These are phyloP conservation scores for Musca domestica DNA, from an alignment of 1,140 invertebrate genomes.

Conservation along the genomic window DNA sequence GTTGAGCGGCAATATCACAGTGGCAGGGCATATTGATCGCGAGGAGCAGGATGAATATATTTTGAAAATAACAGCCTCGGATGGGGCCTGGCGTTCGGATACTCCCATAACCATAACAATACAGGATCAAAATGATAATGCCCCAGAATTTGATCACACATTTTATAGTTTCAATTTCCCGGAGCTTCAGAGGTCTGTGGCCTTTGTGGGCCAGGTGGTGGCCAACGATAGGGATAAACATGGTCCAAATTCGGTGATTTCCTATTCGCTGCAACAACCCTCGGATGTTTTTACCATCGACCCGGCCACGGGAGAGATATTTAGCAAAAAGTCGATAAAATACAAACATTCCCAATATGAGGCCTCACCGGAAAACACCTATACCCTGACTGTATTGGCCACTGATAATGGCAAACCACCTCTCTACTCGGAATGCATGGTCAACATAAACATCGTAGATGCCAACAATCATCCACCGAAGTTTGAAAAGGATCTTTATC, in stretches of 20 bases:
- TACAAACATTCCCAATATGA: conserved; percentile 78
- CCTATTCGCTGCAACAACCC: conserved; percentile 85
- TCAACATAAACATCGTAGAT: conserved; percentile 86
- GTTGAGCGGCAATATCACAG: conserved; percentile 86
- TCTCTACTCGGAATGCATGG: conserved; percentile 77
- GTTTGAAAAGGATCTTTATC: conserved; percentile 71
- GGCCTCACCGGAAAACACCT: conserved; percentile 83
- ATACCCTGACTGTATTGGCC: conserved; percentile 79
- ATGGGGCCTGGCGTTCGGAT: conserved; percentile 85
- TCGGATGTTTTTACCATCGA: conserved; percentile 89
- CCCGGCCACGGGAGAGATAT: conserved; percentile 84
- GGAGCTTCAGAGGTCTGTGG: conserved; percentile 73
- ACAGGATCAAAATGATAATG: conserved; percentile 93
- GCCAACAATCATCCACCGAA: conserved; percentile 85
- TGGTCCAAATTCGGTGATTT: conserved; percentile 90
- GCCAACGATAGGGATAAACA: conserved; percentile 88
- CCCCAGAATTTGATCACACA: conserved; percentile 84
- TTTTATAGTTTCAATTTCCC: conserved; percentile 89
- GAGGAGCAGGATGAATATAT: conserved; percentile 90
- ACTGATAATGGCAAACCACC: conserved; percentile 92
- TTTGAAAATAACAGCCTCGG: conserved; percentile 80
- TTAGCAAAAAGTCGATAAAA: conserved; percentile 76
- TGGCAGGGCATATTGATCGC: conserved; percentile 77
- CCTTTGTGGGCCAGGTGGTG: conserved; percentile 83
- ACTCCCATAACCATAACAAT: conserved; percentile 89